These are phyloP conservation scores for Sternotherus odoratus DNA, from an alignment of 2,797 vertebrate genomes.

Conservation along the genomic window DNA sequence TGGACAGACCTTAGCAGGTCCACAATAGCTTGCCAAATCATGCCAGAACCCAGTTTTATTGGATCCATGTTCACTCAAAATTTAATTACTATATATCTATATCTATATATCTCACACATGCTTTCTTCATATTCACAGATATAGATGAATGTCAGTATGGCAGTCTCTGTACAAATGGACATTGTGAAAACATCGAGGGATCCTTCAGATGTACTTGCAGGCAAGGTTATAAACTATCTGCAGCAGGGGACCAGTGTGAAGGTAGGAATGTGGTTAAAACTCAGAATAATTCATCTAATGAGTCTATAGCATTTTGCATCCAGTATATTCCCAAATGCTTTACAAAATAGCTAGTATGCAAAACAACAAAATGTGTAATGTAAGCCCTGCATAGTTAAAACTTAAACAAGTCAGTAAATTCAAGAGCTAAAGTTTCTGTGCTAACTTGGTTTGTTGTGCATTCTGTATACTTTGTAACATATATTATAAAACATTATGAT, in stretches of 20 bases:
- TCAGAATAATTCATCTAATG: background rate
- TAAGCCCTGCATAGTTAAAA: background rate
- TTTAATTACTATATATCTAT: background rate
- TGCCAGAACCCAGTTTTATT: background rate
- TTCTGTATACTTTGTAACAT: background rate
- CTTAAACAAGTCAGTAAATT: background rate
- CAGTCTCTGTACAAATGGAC: conserved; percentile 88
- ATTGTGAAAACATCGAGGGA: conserved; percentile 91
- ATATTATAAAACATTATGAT: background rate
- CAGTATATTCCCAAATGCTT: background rate
- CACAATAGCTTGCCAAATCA: background rate
- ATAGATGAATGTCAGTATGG: conserved; percentile 93
- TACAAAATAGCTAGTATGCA: background rate
- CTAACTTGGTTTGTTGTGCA: background rate
- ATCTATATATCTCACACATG: too few relatives aligned
- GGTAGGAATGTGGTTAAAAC: conserved; percentile 80
- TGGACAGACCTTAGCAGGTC: background rate
- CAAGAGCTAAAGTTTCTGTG: background rate
- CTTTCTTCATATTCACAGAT: conserved; percentile 82
- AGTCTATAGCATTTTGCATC: background rate
- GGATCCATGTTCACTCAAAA: background rate
- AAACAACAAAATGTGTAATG: background rate
- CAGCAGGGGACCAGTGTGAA: conserved; percentile 89
- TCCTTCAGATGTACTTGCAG: conserved; percentile 92
- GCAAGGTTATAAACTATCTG: conserved; percentile 86